phyloP scores from a whole-genome alignment of 2,888 invertebrate genomes.

The Eremobia ochroleuca region DNA sequence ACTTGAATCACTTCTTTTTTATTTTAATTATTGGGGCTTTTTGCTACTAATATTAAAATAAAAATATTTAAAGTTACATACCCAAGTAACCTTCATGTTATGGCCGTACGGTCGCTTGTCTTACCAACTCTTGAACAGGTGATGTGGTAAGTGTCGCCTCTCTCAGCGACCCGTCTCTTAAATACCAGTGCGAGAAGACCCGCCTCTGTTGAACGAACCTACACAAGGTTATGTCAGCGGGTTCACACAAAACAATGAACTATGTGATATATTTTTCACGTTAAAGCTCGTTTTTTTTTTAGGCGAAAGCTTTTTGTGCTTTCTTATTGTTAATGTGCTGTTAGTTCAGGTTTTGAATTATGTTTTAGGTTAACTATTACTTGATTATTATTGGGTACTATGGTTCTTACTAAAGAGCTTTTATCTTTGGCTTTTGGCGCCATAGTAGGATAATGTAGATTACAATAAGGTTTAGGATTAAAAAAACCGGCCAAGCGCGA shows the following conservation, averaged over 20 bases:
- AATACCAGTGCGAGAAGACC: constrained; percentile 78
- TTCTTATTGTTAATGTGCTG: not conserved
- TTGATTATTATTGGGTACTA: not conserved
- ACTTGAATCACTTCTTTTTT: constrained; percentile 38
- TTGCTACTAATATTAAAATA: not conserved
- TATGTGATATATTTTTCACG: constrained; percentile 48
- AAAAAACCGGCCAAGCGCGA: no score
- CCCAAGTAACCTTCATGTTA: constrained; percentile 82
- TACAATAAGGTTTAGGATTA: not conserved
- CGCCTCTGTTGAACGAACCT: constrained; percentile 73
- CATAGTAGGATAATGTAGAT: not conserved
- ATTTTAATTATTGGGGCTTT: not conserved
- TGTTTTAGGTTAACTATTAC: not conserved
- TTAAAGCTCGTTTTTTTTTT: constrained; percentile 26
- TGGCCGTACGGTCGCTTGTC: constrained; percentile 64
- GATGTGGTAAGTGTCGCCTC: constrained; percentile 81
- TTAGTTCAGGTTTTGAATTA: not conserved
- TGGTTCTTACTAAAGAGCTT: not conserved
- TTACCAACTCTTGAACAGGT: constrained; percentile 74
- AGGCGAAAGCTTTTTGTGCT: constrained; percentile 32
- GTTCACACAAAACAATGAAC: constrained; percentile 71
- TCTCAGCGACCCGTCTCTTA: constrained; percentile 76
- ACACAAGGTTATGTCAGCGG: constrained; percentile 83
- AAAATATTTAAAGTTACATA: constrained; percentile 73
- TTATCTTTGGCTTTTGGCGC: not conserved